Base-by-base conservation (phyloP, 2,888 invertebrate genomes). In the Tryphoninae sp. region DNA sequence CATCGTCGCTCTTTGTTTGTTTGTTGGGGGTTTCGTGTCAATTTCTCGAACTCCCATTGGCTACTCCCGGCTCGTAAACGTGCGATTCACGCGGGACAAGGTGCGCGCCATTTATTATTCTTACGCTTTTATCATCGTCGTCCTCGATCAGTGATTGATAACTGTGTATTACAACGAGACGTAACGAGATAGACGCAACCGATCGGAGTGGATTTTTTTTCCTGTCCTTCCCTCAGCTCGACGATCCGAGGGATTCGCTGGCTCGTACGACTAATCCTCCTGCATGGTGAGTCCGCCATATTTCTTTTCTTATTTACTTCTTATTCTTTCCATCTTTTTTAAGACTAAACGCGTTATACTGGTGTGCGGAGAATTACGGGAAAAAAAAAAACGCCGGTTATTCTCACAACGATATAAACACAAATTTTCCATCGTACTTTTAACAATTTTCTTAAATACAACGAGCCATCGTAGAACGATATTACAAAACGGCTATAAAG, bases 201-300 rank as follows among this genome's bases (percentile, higher is more conserved):
- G 13, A 40, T 42, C 40, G 40, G 19, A 78, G 67, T 81, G 80
- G 78, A 78, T 83, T 82, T 82, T 80, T 80, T 61, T 42, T 80
- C 55, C 64, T 51, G 69, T 55, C 74, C 49, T 69, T 68, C 2
- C 49, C 40, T 45, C 55, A 42, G 23, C 55, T 61, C 62, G 68
- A 53, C 59, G 59, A 9, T 61, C 33, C 45, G 53, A 51, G 53
- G 71, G 78, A 74, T 71, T 49, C 9, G 42, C 42, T 8, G 51
- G 23, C 45, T 69, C 49, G 81, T 49, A 69, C 33, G 42, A 67
- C 23, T 16, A 65, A 74, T 80, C 78, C 65, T 78, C 67, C 78
- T 80, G 83, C 82, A 83, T 83, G 83, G 83, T 83, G 68, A 83
- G 83, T 83, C n/a, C 1, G 13, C 9, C n/a, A 19, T 19, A 19